Base-by-base conservation (phyloP, 1,140 invertebrate species). In the Pogonomyrmex barbatus region DNA sequence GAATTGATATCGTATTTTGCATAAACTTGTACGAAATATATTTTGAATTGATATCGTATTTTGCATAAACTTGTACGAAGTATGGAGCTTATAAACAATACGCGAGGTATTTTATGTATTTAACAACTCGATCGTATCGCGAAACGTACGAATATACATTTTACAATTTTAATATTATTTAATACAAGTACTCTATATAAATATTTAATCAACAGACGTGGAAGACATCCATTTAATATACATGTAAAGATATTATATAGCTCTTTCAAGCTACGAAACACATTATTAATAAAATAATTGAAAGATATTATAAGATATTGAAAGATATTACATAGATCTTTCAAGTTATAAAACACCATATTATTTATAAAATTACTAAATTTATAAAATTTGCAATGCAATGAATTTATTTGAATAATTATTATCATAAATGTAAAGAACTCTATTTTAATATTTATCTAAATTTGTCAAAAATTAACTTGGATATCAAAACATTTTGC, bases 311-410 rank as follows among this genome's bases (percentile, higher is more conserved):
- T 24, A 24, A 24, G 24, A 24, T 24, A 24, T 24, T 24, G 24
- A 24, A 56, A 56, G 50, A 2, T 17, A 71, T 62, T 62, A 33
- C 24, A 47, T 50, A 39, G 5, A 24, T 45, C n/a, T 12, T 73
- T 4, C 17, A 73, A 36, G 50, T 42, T 47, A 54, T 54, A 50
- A 8, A 5, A 42, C 39, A 4, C n/a, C 24, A 14, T 30, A 30
- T 42, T 73, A 83, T 73, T 73, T 73, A 39, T 60, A 83, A 83
- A 24, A 24, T 24, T 56, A 42, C 42, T 12, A 73, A 60, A 39
- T 39, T 6, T 58, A 42, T 9, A n/a, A 9, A 58, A 8, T 71
- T 58, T 30, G 24, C 17, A 45, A 47, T 58, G 24, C 50, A 36
- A 58, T 47, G 14, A 60, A 71, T 45, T 87, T 76, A 54, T 45